A percentile compares a stretch with the other conserved stretches of the same genome.
Conservation (phyloP, 1,140 invertebrate genomes). For the Pogonus chalceus region DNA sequence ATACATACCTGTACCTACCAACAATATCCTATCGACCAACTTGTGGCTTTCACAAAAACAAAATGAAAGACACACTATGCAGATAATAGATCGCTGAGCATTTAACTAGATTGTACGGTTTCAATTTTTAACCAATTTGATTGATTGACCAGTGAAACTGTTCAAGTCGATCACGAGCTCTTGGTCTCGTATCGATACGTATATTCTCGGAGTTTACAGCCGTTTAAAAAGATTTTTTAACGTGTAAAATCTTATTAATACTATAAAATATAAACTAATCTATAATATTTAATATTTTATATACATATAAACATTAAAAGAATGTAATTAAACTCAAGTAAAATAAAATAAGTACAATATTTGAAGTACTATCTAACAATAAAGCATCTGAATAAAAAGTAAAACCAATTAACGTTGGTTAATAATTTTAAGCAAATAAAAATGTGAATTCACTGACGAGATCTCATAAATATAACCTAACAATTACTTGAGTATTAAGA, state of each 20-base stretch:
- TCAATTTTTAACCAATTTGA: slow-evolving; percentile 1
- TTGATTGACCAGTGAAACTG: slow-evolving; percentile 4
- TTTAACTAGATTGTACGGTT: slow-evolving; percentile 6
- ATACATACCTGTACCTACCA: background rate
- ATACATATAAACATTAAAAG: no score
- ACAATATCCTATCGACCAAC: background rate
- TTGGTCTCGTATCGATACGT: no score
- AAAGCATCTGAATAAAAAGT: no score
- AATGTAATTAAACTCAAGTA: no score
- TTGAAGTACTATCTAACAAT: no score
- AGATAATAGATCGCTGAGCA: slow-evolving; percentile 5
- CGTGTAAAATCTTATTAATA: no score
- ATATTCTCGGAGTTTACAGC: no score
- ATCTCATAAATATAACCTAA: slow-evolving; percentile 1
- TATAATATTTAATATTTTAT: no score
- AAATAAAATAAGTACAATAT: no score
- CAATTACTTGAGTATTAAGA: background rate
- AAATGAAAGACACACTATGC: slow-evolving; percentile 6
- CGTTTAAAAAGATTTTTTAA: no score
- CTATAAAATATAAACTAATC: no score
- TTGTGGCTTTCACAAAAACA: slow-evolving; percentile 5
- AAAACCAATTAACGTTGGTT: background rate
- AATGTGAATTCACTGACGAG: background rate
- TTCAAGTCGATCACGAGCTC: slow-evolving; percentile 1
- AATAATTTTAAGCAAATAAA: background rate